phyloP scores from a whole-genome alignment of 1,140 invertebrate genomes.

The Brachionus koreanus region DNA sequence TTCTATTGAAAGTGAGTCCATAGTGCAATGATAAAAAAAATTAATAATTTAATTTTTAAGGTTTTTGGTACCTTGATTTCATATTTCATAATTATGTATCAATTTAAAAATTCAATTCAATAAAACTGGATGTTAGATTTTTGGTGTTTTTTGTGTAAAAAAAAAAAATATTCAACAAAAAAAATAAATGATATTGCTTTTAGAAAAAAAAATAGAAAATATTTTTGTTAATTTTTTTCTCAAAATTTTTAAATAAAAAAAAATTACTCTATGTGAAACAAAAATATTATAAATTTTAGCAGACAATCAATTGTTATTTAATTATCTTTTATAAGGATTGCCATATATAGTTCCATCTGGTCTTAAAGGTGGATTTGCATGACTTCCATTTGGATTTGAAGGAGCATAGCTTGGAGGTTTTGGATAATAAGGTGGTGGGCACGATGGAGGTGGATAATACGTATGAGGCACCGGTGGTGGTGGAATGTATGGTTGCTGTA shows the following conservation, averaged over 20 bases:
- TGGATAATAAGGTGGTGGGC: background rate
- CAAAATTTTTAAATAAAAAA: too few species aligned
- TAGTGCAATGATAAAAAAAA: background rate
- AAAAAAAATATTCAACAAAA: too few species aligned
- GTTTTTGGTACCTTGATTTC: background rate
- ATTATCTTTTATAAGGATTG: background rate
- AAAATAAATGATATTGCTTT: too few species aligned
- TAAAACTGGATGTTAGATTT: too few species aligned
- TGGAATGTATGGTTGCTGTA: background rate
- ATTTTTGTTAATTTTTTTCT: too few species aligned
- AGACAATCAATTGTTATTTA: too few species aligned
- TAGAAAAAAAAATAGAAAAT: too few species aligned
- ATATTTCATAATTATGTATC: background rate
- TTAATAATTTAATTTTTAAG: background rate
- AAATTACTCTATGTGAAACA: too few species aligned
- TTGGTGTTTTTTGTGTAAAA: too few species aligned
- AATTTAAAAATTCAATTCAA: background rate
- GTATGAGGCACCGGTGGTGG: background rate
- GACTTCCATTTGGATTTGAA: background rate
- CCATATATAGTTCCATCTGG: slow-evolving; percentile 1
- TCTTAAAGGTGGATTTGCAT: background rate
- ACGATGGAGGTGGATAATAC: background rate
- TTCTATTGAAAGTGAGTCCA: background rate
- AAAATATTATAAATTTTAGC: too few species aligned
- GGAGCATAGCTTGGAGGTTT: background rate